Conservation (phyloP, 2,113 vertebrate genomes). For the Megaceryle torquata region DNA sequence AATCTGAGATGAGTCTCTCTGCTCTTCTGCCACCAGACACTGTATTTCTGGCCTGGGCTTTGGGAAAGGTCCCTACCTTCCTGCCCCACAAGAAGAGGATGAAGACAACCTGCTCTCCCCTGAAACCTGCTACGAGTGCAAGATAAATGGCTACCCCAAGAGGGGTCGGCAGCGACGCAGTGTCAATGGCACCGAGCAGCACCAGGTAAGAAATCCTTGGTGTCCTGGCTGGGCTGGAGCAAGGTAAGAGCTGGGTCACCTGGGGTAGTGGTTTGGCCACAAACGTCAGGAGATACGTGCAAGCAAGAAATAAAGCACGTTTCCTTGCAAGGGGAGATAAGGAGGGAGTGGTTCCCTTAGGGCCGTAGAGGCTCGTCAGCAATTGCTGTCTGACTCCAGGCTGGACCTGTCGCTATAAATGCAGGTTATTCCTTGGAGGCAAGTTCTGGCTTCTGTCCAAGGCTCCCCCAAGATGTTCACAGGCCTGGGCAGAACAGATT, state of each 20-base stretch:
- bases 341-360: background rate
- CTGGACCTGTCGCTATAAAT: background rate
- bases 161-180: constrained; percentile 70
- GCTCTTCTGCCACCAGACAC: constrained; percentile 75
- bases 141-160: constrained; percentile 86
- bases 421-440: background rate
- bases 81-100: constrained; percentile 70
- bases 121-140: constrained; percentile 93
- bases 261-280: background rate
- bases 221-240: background rate
- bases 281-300: background rate
- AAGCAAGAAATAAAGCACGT: background rate
- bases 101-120: constrained; percentile 84
- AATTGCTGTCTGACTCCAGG: background rate
- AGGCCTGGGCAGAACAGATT: background rate
- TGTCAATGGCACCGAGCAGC: background rate
- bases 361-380: background rate
- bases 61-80: constrained; percentile 74
- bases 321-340: background rate
- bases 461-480: background rate
- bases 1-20: background rate
- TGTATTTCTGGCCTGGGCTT: constrained; percentile 81
- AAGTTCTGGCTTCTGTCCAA: background rate
- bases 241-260: background rate
- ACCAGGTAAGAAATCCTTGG: constrained; percentile 35